These are phyloP conservation scores for Patiria pectinifera DNA, from an alignment of 53 echinoderm and acorn worm genomes.

Conservation along the genomic window DNA sequence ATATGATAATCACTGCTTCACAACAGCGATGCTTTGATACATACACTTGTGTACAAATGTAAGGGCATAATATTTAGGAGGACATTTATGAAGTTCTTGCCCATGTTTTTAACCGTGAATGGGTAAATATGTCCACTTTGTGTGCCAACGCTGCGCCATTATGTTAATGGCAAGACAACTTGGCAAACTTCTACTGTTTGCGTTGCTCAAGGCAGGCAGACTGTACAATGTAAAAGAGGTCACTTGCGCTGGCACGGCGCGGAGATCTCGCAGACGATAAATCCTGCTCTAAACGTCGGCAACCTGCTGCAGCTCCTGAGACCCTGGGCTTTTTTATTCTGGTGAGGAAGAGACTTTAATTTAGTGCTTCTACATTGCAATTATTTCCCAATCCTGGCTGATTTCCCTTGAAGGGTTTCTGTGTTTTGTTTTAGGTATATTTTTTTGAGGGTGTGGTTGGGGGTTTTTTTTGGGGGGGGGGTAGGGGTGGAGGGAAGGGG, in stretches of 20 bases:
- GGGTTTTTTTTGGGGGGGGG: background rate
- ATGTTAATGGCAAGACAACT: background rate
- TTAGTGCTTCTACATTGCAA: background rate
- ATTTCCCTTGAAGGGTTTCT: background rate
- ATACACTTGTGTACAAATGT: too few species aligned
- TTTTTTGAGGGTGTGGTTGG: background rate
- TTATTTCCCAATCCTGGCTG: background rate
- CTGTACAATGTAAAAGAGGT: background rate
- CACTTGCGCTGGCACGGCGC: background rate
- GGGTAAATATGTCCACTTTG: background rate
- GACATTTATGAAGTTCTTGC: background rate
- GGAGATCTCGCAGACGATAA: constrained; percentile 1
- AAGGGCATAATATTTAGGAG: too few species aligned
- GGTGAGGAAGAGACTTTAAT: background rate
- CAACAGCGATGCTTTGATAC: too few species aligned
- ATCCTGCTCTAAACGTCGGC: background rate
- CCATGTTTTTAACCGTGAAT: background rate
- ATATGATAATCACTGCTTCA: too few species aligned
- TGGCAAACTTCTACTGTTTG: background rate
- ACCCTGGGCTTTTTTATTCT: background rate
- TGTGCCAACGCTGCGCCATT: background rate
- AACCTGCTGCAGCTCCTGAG: background rate
- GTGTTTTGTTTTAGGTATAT: background rate
- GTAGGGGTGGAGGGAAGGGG: background rate
- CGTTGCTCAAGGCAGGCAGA: background rate